phyloP scores from a whole-genome alignment of 2,113 vertebrate species.

The Acanthisitta chloris region DNA sequence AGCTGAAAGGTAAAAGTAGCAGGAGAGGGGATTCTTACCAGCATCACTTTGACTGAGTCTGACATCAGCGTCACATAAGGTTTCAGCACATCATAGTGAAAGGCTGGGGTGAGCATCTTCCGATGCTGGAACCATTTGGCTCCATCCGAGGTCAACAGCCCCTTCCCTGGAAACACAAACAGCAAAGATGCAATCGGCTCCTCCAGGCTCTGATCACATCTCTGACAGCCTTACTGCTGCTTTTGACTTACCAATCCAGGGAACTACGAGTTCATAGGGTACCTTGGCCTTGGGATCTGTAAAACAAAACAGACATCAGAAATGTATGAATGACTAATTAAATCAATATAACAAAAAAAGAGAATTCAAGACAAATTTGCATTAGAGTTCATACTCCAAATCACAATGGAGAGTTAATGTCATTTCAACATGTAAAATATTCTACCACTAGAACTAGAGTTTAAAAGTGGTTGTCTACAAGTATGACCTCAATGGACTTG shows the following conservation, averaged over 20 bases:
- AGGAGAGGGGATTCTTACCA: slow-evolving; percentile 71
- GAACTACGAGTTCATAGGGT: not conserved
- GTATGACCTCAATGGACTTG: not conserved
- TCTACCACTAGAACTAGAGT: not conserved
- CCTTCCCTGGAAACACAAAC: slow-evolving; percentile 72
- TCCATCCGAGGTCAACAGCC: slow-evolving; percentile 79
- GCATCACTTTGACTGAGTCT: slow-evolving; percentile 77
- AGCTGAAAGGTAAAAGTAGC: not conserved
- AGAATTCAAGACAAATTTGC: not conserved
- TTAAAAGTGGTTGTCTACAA: not conserved
- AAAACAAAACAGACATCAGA: not conserved
- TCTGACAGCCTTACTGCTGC: not conserved
- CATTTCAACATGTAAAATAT: not conserved
- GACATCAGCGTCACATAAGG: slow-evolving; percentile 78
- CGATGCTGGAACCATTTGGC: slow-evolving; percentile 86
- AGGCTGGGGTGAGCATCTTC: slow-evolving; percentile 86
- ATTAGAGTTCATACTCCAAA: fast-evolving
- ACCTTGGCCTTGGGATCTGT: not conserved
- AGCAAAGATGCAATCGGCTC: not conserved
- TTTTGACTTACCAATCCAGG: slow-evolving; percentile 55
- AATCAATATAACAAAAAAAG: not conserved
- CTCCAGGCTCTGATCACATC: not conserved
- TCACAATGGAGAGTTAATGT: not conserved
- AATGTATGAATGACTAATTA: not conserved
- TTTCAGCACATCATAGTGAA: slow-evolving; percentile 88